Base-by-base conservation (phyloP, 2,113 vertebrate species). In the Hippopotamus amphibius region DNA sequence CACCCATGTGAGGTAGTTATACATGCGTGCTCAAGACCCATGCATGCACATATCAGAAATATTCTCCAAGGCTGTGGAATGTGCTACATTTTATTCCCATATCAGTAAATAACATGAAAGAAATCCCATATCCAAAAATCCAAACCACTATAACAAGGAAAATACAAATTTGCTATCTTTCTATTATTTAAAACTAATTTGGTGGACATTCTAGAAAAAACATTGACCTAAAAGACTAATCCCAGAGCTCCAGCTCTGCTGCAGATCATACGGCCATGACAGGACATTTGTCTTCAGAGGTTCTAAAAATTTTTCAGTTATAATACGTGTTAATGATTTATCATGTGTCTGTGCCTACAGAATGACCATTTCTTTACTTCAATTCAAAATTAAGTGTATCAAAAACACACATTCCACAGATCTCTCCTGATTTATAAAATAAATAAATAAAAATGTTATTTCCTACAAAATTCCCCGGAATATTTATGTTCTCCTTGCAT, bases 291-390 rank as follows among this genome's bases (percentile, higher is more conserved):
- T 74, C 72, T 94, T 86, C 14, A 28, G 11, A 85, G 48, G 22
- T 26, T 69, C 61, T 17, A 33, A 26, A 37, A 0, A 8, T n/a
- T 90, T 90, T 94, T 61, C 33, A 55, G 79, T 90, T 96, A 68
- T 91, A 89, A 79, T 90, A n/a, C 55, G 6, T 80, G 4, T 68
- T 93, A 97, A 97, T 93, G 68, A 97, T 93, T 96, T 82, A 94
- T 53, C 90, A 84, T 41, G 28, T 84, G 17, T 50, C 50, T 71
- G 15, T 61, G 9, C 7, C 24, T 76, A 43, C 28, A 26, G 37
- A 72, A 74, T 37, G 8, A 94, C 81, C 28, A 71, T 66, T 88
- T 95, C 90, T 96, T 85, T 59, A 95, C 46, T 89, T 94, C 65
- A 86, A n/a, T 66, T 81, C 33, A 96, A 90, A 90, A 88, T 37